These are phyloP conservation scores for Auanema sp. DNA, from an alignment of 2,888 invertebrate species.

Conservation along the genomic window DNA sequence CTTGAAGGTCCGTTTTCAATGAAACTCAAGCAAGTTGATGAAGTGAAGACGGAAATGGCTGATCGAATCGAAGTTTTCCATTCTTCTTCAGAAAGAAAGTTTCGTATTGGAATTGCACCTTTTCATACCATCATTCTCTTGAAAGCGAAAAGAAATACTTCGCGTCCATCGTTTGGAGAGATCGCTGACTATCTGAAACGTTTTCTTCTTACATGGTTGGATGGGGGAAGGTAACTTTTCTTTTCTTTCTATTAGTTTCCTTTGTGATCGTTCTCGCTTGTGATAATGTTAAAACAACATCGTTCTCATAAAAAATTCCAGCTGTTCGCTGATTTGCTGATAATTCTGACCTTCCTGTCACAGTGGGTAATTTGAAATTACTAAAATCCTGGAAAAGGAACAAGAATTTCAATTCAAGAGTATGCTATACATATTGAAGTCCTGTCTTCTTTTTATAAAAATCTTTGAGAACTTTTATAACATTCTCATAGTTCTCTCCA, in stretches of 20 bases:
- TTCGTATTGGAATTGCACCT: not conserved
- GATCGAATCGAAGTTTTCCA: slow-evolving; percentile 46
- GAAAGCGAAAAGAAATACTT: slow-evolving; percentile 35
- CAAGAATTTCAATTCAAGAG: not conserved
- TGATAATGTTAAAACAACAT: slow-evolving; percentile 16
- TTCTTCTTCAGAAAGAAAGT: slow-evolving; percentile 21
- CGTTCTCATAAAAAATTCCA: slow-evolving; percentile 33
- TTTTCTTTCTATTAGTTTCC: slow-evolving; percentile 4
- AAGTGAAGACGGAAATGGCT: slow-evolving; percentile 46
- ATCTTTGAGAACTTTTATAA: slow-evolving; percentile 29
- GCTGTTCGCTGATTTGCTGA: slow-evolving; percentile 30
- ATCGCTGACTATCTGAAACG: slow-evolving; percentile 21
- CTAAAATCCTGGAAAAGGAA: slow-evolving; percentile 1
- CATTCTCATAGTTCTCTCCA: slow-evolving; percentile 43
- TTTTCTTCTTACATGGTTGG: not conserved
- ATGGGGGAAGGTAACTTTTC: slow-evolving; percentile 12
- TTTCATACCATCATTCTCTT: slow-evolving; percentile 33
- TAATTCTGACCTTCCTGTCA: slow-evolving; percentile 17
- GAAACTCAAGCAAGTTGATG: slow-evolving; percentile 56
- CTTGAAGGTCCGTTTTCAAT: slow-evolving; percentile 26
- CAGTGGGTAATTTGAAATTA: slow-evolving; percentile 7
- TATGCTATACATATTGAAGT: slow-evolving; percentile 22
- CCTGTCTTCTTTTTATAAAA: slow-evolving; percentile 33
- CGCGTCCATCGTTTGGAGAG: slow-evolving; percentile 25
- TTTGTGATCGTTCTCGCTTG: slow-evolving; percentile 11